Evolutionary conservation across 2,888 invertebrate genomes (phyloP), one percentile per base, ranked within the genome.

Genomic region (Drosophila aldrichi): DNA sequence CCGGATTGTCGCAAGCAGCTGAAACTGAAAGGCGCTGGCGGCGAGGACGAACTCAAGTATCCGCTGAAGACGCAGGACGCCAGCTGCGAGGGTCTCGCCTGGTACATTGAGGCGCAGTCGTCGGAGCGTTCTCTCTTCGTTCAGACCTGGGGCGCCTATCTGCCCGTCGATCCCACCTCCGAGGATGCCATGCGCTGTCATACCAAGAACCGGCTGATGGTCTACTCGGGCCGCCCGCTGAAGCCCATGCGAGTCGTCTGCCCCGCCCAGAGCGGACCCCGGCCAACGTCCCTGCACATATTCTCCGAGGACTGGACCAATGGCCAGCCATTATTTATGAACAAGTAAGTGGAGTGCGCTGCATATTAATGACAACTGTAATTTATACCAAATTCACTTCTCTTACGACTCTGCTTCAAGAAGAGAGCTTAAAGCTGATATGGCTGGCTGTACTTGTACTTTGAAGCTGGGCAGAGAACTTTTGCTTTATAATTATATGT

Each of bases 101-200:
- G 97, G 96, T 93, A 97, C 74, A 94, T 97, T 62, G 96, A 96
- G 90, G 96, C 97, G 2, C 95, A 96, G 76, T 95, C 96, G 71
- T 95, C 96, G 73, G 97, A 97, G 91, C 95, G 96, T 56, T 97
- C 97, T 44, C 94, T 97, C 64, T 97, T 96, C 91, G 94, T 97
- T 66, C 94, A 97, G 77, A 96, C 97, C 48, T 97, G 97, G 97
- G 97, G 97, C 51, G 95, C 95, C 78, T 95, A 96, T 88, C 91
- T 97, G 77, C 95, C 95, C 1, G 93, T 95, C 20, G 95, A 95
- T 81, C 94, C 95, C 3, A 93, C 95, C 8, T 92, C 94, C 0
- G 94, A 94, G 68, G 96, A 95, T 79, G 94, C 95, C 3, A 94
- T 94, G 70, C 94, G 95, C 70, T 97, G 97, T 91, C 95, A 95